Evolutionary conservation across 2,797 vertebrate species (phyloP), one percentile per base, ranked within the genome.

Genomic region (Fringilla coelebs): DNA sequence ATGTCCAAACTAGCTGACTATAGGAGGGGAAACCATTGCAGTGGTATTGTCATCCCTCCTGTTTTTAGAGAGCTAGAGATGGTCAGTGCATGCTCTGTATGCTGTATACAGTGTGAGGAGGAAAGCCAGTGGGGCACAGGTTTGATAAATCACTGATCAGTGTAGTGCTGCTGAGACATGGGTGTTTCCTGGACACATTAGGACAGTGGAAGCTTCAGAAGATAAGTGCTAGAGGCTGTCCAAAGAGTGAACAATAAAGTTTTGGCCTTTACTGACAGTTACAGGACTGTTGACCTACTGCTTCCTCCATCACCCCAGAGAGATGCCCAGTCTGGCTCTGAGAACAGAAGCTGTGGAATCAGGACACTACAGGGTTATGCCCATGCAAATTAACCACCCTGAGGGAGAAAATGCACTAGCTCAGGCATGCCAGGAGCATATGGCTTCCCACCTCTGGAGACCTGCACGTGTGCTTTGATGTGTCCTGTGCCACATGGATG

Each of bases 381-480:
- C 46, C 7, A 2, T 17, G 18, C 32, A 31, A 17, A 55, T 32
- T 5, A 20, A 28, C 51, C 45, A 20, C 63, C 24, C 54, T 11
- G 51, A 82, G 17, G n/a, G 26, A 41, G 60, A 63, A 55, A 46
- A 58, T 1, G 5, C 14, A 0, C 40, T 55, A 20, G 29, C 32
- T 67, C 32, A 28, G 46, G 34, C 32, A 34, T 3, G 2, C 24
- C 46, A 51, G n/a, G 21, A 60, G 58, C 38, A 4, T 17, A 15
- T 6, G 6, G 48, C n/a, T 34, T 1, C 4, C 5, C 38, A 16
- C 17, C 71, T 43, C 6, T 16, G 19, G 55, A 74, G 55, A 76
- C 13, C 13, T 54, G 36, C 28, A 28, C 0, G 0, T 22, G 28
- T 40, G 7, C 45, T 52, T 28, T 19, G 26, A 29, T 17, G 6